Base-by-base conservation (phyloP, 2,113 vertebrate species). In the Esox niger region DNA sequence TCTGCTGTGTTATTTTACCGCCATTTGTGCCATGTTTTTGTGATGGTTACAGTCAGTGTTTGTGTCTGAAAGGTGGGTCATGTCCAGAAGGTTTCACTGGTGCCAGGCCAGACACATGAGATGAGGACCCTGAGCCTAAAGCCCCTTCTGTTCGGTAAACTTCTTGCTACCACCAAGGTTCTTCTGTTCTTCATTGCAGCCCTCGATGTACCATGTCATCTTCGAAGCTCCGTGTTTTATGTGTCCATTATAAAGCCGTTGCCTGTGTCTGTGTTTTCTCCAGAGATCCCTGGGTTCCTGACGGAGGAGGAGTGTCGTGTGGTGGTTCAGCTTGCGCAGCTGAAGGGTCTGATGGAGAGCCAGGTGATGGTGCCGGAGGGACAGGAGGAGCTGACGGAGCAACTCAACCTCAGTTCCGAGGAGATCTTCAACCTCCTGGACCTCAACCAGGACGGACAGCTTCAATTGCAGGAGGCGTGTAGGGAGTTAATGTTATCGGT, bases 371-470 rank as follows among this genome's bases (percentile, higher is more conserved):
- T 95, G 43, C 94, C 95, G 0, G 95, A 97, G 3, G 94, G 95
- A 64, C 95, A 96, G 17, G 96, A 98, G 43, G 95, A 98, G 69
- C 92, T 94, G 47, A 91, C 94, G 80, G 94, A 95, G 84, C 90
- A 93, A 73, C 90, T 98, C 6, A 94, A 97, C 80, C 91, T 99
- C 79, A 97, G 93, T 82, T 93, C 94, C 61, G 90, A 94, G 75
- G 97, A 99, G 83, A 95, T 99, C 84, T 99, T 98, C 85, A 96
- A 88, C 88, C 93, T 99, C 33, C 89, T 99, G 47, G 97, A 99
- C 76, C 95, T 96, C 84, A 98, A 98, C 87, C 96, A 89, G 32
- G 97, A 99, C 23, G 95, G 95, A 67, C 95, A 91, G 77, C 81
- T 99, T 82, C 96, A 99, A 84, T 93, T 96, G 32, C 95, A 94